Percentiles rank a stretch among this genome's conserved stretches.
Conservation (phyloP, 2,797 vertebrate species). For the Pangasius djambal region DNA sequence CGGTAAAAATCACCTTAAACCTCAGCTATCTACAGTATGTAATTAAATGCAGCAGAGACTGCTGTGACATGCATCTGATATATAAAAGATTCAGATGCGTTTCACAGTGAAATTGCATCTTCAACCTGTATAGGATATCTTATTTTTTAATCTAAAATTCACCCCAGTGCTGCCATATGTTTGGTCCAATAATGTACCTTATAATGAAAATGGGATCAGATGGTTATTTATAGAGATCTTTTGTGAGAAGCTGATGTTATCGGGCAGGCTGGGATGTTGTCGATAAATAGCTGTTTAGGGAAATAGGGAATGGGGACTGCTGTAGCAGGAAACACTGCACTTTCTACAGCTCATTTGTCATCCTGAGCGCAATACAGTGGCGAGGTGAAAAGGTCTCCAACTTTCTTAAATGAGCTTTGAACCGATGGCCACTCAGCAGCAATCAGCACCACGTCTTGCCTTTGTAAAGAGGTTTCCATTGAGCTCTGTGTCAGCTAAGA, state of each 20-base stretch:
- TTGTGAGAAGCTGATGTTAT: constrained; percentile 37
- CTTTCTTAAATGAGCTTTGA: constrained; percentile 58
- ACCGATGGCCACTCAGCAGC: constrained; percentile 45
- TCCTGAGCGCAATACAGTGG: constrained; percentile 28
- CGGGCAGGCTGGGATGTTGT: constrained; percentile 34
- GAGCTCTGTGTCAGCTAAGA: constrained; percentile 51
- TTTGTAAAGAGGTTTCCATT: constrained; percentile 53
- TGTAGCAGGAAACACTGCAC: constrained; percentile 41
- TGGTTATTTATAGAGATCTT: constrained; percentile 36
- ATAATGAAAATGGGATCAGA: constrained; percentile 11
- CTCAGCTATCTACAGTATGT: not conserved
- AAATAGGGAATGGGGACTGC: constrained; percentile 36
- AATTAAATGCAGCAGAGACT: not conserved
- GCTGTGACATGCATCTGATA: not conserved
- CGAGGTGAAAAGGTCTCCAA: constrained; percentile 59
- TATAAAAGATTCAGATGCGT: not conserved
- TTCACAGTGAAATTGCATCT: not conserved
- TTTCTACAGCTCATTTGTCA: constrained; percentile 61
- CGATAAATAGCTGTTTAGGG: constrained; percentile 52
- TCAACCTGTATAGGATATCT: not conserved
- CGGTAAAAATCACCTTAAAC: not conserved
- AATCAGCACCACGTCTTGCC: constrained; percentile 49
- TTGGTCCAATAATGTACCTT: not conserved
- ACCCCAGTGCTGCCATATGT: not conserved
- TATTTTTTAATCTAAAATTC: not conserved